Percentiles rank a stretch among this genome's conserved stretches.
Evolutionary conservation across 1,140 invertebrate species (phyloP).

Genomic region (Bombus turneri): DNA sequence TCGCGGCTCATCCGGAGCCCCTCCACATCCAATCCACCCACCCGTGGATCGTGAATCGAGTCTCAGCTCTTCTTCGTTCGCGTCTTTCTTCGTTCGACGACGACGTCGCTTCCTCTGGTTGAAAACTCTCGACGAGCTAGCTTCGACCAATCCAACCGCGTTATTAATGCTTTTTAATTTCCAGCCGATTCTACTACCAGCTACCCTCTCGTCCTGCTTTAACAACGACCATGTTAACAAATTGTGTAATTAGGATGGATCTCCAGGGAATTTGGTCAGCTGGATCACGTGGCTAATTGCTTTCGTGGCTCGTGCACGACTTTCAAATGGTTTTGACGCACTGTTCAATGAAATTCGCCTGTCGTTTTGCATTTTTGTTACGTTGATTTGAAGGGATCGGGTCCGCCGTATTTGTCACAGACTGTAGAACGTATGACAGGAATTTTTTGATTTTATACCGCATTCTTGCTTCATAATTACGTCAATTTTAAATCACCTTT

Average conservation of each 20-base stretch:
- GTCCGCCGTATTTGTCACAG: too few species aligned
- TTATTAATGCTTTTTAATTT: slow-evolving; percentile 79
- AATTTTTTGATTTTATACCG: too few species aligned
- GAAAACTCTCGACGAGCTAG: slow-evolving; percentile 16
- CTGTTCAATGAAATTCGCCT: background rate
- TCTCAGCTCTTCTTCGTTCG: slow-evolving; percentile 64
- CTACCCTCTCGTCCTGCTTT: slow-evolving; percentile 19
- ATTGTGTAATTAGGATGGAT: slow-evolving; percentile 74
- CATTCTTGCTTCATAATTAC: too few species aligned
- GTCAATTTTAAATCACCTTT: too few species aligned
- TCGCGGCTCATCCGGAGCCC: slow-evolving; percentile 59
- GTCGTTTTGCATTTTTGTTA: background rate
- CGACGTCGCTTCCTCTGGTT: background rate
- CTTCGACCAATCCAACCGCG: slow-evolving; percentile 47
- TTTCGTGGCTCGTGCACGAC: slow-evolving; percentile 12
- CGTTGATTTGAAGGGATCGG: accelerated
- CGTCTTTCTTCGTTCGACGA: slow-evolving; percentile 45
- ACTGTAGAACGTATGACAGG: too few species aligned
- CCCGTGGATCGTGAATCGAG: slow-evolving; percentile 57
- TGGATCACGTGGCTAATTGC: slow-evolving; percentile 22
- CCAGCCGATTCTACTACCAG: slow-evolving; percentile 59
- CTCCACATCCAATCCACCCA: slow-evolving; percentile 53
- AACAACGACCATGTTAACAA: slow-evolving; percentile 72
- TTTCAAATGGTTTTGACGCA: background rate
- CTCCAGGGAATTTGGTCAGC: slow-evolving; percentile 44